Evolutionary conservation across 2,888 invertebrate genomes (phyloP), one percentile per base, ranked within the genome.

Genomic region (Platycheirus rosarum): DNA sequence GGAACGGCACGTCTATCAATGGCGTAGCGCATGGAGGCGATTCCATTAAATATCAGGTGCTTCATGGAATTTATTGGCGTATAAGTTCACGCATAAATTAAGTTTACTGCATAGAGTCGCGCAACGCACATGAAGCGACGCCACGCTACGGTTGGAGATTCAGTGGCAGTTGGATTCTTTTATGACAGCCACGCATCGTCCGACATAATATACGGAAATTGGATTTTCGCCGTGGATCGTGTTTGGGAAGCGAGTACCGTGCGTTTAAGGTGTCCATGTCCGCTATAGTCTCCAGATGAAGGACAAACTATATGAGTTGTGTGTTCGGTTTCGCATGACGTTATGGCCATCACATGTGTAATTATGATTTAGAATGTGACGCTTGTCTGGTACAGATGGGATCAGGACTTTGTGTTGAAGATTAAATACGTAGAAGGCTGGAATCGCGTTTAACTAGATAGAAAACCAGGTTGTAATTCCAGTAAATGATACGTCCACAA

Each of bases 21-120:
- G 42, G 62, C 46, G 11, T 70, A 46, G 82, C 82, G 71, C 66
- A 82, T 77, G 82, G 68, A 82, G 82, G 82, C 82, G 82, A 82
- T 77, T 82, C 77, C 77, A 82, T 82, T 82, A 82, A 82, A 73
- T 77, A 82, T 77, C 82, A 82, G 78, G 73, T 74, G 78, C 78
- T 84, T 71, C 73, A 84, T 78, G 78, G 73, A 78, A 84, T 78
- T 78, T 84, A 84, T 84, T 84, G 78, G 74, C 60, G 73, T 71
- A 78, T 84, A 78, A 84, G 78, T 84, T 84, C 84, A 78, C 78
- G 78, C 84, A 78, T 78, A 78, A 74, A 78, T 73, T 78, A 23
- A 23, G 14, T 14, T 11, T 13, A 35, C 62, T 26, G 16, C n/a
- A 20, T 32, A 44, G 14, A 26, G 57, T 18, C 8, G 11, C 63